phyloP scores from a whole-genome alignment of 2,797 vertebrate genomes.

The Atherinosoma microstoma region DNA sequence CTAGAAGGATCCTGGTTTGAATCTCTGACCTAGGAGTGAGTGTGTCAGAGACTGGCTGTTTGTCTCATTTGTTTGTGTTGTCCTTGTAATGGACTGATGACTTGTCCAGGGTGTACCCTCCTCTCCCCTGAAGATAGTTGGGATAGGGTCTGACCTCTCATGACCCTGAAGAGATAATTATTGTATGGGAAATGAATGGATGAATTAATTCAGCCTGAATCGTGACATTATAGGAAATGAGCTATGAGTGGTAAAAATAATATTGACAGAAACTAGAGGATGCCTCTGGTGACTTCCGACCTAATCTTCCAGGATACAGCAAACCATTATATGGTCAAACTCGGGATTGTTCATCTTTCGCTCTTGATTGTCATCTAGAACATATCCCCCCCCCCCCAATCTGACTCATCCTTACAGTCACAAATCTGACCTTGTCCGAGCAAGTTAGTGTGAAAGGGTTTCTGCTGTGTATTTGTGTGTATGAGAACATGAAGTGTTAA shows the following conservation, averaged over 20 bases:
- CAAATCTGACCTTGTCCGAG: slow-evolving; percentile 68
- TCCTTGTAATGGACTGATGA: too few species aligned
- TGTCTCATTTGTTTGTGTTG: too few species aligned
- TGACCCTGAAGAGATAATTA: not conserved
- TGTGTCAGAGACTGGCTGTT: too few species aligned
- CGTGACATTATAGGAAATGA: not conserved
- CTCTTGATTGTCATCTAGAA: slow-evolving; percentile 43
- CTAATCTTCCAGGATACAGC: slow-evolving; percentile 17
- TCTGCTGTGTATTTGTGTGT: slow-evolving; percentile 20
- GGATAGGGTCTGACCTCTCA: not conserved
- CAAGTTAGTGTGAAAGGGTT: slow-evolving; percentile 30
- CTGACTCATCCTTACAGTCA: slow-evolving; percentile 61
- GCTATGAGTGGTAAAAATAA: not conserved
- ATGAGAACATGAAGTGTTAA: slow-evolving; percentile 22
- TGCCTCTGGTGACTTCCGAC: slow-evolving; percentile 34
- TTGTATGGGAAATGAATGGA: not conserved
- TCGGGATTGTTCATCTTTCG: slow-evolving; percentile 55
- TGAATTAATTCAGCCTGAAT: not conserved
- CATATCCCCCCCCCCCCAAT: slow-evolving; percentile 23
- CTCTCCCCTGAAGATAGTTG: not conserved
- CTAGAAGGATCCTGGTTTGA: too few species aligned
- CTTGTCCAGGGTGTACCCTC: not conserved
- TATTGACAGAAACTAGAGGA: slow-evolving; percentile 18
- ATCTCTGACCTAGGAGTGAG: too few species aligned
- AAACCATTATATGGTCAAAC: slow-evolving; percentile 37